Conservation (phyloP, 2,113 vertebrate species). For the Ursus arctos region DNA sequence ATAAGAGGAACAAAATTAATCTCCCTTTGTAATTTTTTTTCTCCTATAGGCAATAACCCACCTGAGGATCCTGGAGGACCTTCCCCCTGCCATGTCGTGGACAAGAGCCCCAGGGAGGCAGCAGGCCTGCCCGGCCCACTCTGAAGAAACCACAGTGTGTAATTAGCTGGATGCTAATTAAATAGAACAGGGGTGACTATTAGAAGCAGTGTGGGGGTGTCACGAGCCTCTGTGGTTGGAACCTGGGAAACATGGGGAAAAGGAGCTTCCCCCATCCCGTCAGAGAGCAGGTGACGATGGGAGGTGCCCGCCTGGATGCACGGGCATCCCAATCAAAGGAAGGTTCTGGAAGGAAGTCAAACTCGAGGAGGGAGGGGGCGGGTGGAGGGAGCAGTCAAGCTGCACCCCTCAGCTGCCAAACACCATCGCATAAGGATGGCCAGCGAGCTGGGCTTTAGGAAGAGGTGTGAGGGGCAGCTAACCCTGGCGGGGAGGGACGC, state of each 20-base stretch:
- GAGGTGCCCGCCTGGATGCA: not conserved
- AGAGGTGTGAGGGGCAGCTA: not conserved
- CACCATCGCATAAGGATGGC: not conserved
- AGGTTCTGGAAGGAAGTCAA: not conserved
- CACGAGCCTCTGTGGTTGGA: not conserved
- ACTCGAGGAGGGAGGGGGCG: not conserved
- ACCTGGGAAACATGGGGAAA: not conserved
- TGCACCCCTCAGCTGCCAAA: not conserved
- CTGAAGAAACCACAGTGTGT: not conserved
- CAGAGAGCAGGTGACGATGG: not conserved
- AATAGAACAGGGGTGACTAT: not conserved
- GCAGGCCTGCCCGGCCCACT: not conserved
- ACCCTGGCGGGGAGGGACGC: not conserved
- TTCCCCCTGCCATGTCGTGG: too few relatives aligned
- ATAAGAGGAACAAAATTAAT: not conserved
- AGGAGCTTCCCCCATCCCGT: not conserved
- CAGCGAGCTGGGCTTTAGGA: accelerated
- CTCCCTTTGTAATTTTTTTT: not conserved
- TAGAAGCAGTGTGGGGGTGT: not conserved
- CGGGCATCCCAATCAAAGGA: not conserved
- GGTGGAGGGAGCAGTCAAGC: too few relatives aligned
- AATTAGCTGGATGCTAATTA: not conserved
- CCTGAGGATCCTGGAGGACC: not conserved
- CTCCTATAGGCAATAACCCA: not conserved
- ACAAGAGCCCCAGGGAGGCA: not conserved